Conservation (phyloP, 2,888 invertebrate genomes). For the Latheticus oryzae region DNA sequence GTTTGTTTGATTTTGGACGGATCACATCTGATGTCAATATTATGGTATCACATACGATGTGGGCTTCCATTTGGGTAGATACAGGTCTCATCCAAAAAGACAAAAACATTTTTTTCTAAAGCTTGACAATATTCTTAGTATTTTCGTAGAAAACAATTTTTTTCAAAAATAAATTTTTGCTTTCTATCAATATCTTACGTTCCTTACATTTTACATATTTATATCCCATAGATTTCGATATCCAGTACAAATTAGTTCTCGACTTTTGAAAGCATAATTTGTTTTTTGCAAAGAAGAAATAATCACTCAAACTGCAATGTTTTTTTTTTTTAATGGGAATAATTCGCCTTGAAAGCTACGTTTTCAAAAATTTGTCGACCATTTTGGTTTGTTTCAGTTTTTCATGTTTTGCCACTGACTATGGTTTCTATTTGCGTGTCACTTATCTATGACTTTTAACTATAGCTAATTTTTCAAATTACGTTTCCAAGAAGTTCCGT, state of each 20-base stretch:
- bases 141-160: not conserved
- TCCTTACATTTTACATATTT: not conserved
- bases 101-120: not conserved
- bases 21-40: not conserved
- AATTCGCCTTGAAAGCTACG: too few relatives aligned
- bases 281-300: not conserved
- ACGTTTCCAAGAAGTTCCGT: too few relatives aligned
- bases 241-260: not conserved
- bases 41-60: conserved; percentile 5
- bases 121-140: conserved; percentile 1
- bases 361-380: too few relatives aligned
- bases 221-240: not conserved
- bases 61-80: conserved; percentile 16
- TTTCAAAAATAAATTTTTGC: not conserved
- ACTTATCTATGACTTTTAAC: too few relatives aligned
- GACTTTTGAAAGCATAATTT: not conserved
- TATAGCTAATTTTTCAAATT: too few relatives aligned
- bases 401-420: too few relatives aligned
- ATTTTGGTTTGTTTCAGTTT: too few relatives aligned
- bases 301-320: not conserved
- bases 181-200: not conserved
- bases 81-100: conserved; percentile 21
- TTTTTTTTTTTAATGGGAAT: too few relatives aligned
- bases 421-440: too few relatives aligned
- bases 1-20: conserved; percentile 12